Conservation (phyloP, 2,888 invertebrate genomes). For the Drosophila borealis region DNA sequence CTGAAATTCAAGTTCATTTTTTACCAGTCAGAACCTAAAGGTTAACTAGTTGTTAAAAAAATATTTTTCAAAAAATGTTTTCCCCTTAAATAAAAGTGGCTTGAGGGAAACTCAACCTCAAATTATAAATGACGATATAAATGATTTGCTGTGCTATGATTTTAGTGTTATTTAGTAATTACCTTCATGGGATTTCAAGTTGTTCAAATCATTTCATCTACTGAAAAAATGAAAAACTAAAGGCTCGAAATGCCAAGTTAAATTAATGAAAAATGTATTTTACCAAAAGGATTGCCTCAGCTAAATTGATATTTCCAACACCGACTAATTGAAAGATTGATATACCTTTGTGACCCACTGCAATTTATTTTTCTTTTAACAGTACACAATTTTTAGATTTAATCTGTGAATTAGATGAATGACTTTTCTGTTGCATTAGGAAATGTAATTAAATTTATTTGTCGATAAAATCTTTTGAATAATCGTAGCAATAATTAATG, state of each 20-base stretch:
- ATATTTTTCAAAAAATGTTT: too few relatives aligned
- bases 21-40: too few relatives aligned
- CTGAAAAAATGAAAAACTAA: too few relatives aligned
- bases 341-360: background rate
- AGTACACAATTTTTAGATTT: background rate
- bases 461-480: background rate
- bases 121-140: too few relatives aligned
- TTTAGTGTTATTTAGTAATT: too few relatives aligned
- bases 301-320: background rate
- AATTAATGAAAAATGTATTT: conserved; percentile 8
- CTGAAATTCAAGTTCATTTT: too few relatives aligned
- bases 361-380: conserved; percentile 3
- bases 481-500: background rate
- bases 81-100: too few relatives aligned
- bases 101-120: too few relatives aligned
- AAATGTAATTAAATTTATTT: conserved; percentile 4
- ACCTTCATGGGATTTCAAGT: too few relatives aligned
- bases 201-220: too few relatives aligned
- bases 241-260: background rate
- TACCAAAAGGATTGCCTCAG: background rate
- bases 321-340: background rate
- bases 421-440: background rate
- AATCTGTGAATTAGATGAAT: background rate
- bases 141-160: too few relatives aligned
- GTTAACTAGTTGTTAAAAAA: too few relatives aligned